A percentile compares a stretch with the other conserved stretches of the same genome.
phyloP scores from a whole-genome alignment of 1,140 invertebrate species.

The Laupala kohalensis region DNA sequence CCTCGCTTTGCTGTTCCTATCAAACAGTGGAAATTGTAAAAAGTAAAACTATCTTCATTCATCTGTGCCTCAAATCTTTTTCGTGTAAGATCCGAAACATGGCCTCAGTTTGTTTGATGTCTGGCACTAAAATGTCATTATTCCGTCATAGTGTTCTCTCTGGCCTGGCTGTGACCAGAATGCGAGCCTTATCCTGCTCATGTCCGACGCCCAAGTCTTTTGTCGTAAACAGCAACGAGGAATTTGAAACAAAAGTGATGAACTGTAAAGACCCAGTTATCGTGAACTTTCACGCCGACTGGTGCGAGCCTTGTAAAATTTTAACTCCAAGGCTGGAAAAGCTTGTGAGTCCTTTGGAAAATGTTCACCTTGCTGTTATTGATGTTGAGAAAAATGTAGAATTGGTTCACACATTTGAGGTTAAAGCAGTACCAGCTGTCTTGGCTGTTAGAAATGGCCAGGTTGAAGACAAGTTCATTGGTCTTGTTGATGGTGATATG shows the following conservation, averaged over 20 bases:
- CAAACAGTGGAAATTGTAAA: constrained; percentile 29
- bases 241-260: constrained; percentile 56
- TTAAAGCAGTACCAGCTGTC: constrained; percentile 83
- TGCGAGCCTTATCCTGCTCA: not conserved
- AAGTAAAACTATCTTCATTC: not conserved
- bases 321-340: constrained; percentile 80
- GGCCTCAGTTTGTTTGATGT: not conserved
- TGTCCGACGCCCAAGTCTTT: constrained; percentile 30
- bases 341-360: constrained; percentile 57
- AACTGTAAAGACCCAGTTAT: constrained; percentile 68
- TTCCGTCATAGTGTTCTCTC: not conserved
- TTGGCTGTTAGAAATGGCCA: constrained; percentile 78
- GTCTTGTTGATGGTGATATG: constrained; percentile 70
- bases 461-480: constrained; percentile 84
- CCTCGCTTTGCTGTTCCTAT: constrained; percentile 28
- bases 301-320: constrained; percentile 94
- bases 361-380: constrained; percentile 77
- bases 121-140: not conserved
- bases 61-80: not conserved
- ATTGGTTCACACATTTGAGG: constrained; percentile 65
- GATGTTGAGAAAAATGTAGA: constrained; percentile 84
- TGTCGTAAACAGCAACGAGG: constrained; percentile 38
- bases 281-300: constrained; percentile 79
- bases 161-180: not conserved
- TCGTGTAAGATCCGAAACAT: not conserved